Base-by-base conservation (phyloP, 2,797 vertebrate genomes). In the Dermochelys coriacea region DNA sequence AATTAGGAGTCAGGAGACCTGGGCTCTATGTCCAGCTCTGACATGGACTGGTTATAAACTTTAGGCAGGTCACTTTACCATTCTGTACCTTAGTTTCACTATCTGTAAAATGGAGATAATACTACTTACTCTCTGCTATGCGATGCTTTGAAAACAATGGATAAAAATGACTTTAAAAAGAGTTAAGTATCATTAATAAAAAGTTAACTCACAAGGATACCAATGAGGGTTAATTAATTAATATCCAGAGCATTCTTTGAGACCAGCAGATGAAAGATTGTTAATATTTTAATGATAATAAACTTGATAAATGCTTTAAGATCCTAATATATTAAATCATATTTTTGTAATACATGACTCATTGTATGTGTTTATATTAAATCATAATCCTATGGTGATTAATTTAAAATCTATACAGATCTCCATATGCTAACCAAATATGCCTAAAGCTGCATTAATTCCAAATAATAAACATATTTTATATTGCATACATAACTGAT, bases 131-230 rank as follows among this genome's bases (percentile, higher is more conserved):
- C 93, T 88, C 61, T 80, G 41, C 80, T 71, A 37, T 71, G 21
- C 2, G 11, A 71, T 41, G 78, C 18, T 64, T 47, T 85, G 82
- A 86, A 92, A 47, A 49, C 18, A 0, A 0, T 52, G 61, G 25
- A 37, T 79, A 84, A 59, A 93, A 93, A 84, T 55, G 2, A 92
- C n/a, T 47, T 3, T 4, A 78, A 45, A 31, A 51, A 90, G 86
- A 85, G 15, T 8, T 25, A 61, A 86, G 14, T 59, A 89, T n/a
- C 19, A 82, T 52, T 82, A 78, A 82, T 84, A 90, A 90, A 97
- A 92, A 37, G 4, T 34, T 89, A 87, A n/a, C 6, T 84, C 81
- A 92, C 84, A 94, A 88, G 37, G 49, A 93, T 94, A 82, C 3
- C 3, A 55, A 80, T 50, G 85, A 89, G 64, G 64, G 16, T 52